A percentile compares a stretch with the other conserved stretches of the same genome.
These are phyloP conservation scores for Micromussa lordhowensis DNA, from an alignment of 92 coral and sea anemone species.

Conservation along the genomic window DNA sequence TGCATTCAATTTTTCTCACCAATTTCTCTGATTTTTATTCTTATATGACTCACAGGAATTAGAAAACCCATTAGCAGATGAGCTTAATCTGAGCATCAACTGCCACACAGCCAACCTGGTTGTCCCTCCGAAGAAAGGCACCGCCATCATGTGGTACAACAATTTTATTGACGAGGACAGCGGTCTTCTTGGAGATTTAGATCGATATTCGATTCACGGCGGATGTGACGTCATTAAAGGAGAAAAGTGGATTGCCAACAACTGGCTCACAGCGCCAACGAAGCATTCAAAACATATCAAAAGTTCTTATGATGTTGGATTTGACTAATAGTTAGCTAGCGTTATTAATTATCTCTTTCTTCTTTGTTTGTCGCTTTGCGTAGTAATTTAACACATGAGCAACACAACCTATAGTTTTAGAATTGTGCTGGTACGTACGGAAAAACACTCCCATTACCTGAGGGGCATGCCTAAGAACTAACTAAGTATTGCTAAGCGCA, in stretches of 20 bases:
- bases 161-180: conserved; percentile 82
- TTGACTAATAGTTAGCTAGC: not conserved
- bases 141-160: conserved; percentile 96
- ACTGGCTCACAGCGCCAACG: conserved; percentile 93
- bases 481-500: too few species aligned
- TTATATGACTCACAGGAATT: conserved; percentile 14
- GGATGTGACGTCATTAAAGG: conserved; percentile 94
- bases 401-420: too few species aligned
- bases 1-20: not conserved
- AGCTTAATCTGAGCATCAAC: conserved; percentile 72
- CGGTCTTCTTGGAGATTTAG: conserved; percentile 84
- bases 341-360: not conserved
- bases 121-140: conserved; percentile 88
- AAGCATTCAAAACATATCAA: conserved; percentile 52
- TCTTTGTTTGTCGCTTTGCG: not conserved
- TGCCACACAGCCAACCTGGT: conserved; percentile 78
- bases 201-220: conserved; percentile 88
- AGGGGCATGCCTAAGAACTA: too few species aligned
- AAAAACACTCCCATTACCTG: too few species aligned
- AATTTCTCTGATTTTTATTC: not conserved
- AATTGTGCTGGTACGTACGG: too few species aligned
- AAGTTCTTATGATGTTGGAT: conserved; percentile 78
- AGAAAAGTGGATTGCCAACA: conserved; percentile 94
- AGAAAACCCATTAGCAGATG: conserved; percentile 45
- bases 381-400: not conserved